Conservation (phyloP, 2,888 invertebrate species). For the Eumacrocentrus americanus region DNA sequence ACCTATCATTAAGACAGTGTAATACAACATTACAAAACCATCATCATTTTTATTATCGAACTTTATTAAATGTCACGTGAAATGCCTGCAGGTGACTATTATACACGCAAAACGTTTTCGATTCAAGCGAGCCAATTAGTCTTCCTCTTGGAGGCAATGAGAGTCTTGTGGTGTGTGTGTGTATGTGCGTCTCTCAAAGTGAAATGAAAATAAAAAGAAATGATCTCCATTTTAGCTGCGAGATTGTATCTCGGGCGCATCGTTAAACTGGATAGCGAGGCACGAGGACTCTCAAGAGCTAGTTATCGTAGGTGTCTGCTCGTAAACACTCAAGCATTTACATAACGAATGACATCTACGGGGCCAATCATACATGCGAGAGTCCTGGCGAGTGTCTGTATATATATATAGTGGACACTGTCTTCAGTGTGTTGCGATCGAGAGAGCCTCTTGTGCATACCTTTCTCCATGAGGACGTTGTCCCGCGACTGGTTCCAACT, state of each 20-base stretch:
- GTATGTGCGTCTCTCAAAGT: constrained; percentile 14
- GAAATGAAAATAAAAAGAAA: constrained; percentile 11
- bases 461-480: constrained; percentile 17
- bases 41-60: too few species aligned
- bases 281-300: constrained; percentile 41
- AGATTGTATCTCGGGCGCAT: constrained; percentile 31
- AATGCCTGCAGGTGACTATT: background rate
- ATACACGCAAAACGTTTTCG: background rate
- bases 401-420: too few species aligned
- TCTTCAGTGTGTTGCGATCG: too few species aligned
- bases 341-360: constrained; percentile 60
- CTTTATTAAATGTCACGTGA: background rate
- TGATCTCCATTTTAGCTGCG: constrained; percentile 25
- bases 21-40: background rate
- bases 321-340: constrained; percentile 57
- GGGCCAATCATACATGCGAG: constrained; percentile 49
- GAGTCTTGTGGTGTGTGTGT: constrained; percentile 13
- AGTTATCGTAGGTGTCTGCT: constrained; percentile 54
- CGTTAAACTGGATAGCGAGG: constrained; percentile 31
- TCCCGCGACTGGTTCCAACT: constrained; percentile 7
- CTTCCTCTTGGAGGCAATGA: constrained; percentile 28
- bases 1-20: background rate
- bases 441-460: too few species aligned
- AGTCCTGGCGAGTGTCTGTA: constrained; percentile 3
- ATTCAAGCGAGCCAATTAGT: constrained; percentile 34